These are phyloP conservation scores for Anarhynchus alexandrinus DNA, from an alignment of 2,113 vertebrate genomes.

Conservation along the genomic window DNA sequence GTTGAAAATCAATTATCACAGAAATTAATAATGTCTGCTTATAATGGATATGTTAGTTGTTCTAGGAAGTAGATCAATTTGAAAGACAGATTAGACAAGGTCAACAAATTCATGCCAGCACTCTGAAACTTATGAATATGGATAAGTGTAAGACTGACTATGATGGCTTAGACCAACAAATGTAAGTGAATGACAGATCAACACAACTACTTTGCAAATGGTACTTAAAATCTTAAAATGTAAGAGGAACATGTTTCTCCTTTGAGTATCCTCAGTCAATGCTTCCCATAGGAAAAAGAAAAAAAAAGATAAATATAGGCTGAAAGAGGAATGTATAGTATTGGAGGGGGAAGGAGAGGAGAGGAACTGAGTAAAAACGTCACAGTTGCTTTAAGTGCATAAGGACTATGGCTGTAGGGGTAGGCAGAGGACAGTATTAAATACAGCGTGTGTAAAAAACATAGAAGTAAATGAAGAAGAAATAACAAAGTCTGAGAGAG, in stretches of 20 bases:
- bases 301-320: not conserved
- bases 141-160: not conserved
- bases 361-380: not conserved
- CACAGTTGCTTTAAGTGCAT: not conserved
- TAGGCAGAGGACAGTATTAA: not conserved
- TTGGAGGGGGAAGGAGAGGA: not conserved
- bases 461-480: not conserved
- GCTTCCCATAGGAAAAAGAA: not conserved
- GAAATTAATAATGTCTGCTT: not conserved
- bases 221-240: not conserved
- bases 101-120: slow-evolving; percentile 11
- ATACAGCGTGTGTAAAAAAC: not conserved
- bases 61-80: slow-evolving; percentile 14
- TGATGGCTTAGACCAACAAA: not conserved
- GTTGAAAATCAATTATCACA: slow-evolving; percentile 10
- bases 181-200: not conserved
- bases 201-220: not conserved
- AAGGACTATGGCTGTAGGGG: not conserved
- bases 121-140: slow-evolving; percentile 7
- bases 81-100: slow-evolving; percentile 31
- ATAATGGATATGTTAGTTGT: not conserved
- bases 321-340: rapidly evolving
- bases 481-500: not conserved
- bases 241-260: not conserved
- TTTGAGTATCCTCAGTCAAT: not conserved